These are phyloP conservation scores for Bimastos eiseni DNA, from an alignment of 2,888 invertebrate genomes.

Conservation along the genomic window DNA sequence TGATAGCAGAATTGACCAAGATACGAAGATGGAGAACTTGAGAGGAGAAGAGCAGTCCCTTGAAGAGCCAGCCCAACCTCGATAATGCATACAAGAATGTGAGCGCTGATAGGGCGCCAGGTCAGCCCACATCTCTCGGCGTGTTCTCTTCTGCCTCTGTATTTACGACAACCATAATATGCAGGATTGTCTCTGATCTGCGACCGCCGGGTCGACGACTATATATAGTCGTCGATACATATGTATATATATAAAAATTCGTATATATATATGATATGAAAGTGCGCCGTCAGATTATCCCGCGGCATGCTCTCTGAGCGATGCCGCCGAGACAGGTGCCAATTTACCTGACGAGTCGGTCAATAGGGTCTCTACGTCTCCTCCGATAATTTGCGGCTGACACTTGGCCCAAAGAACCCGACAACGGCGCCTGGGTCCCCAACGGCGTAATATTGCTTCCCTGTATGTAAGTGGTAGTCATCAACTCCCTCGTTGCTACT, in stretches of 20 bases:
- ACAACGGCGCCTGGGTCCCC: no score
- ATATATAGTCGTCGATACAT: no score
- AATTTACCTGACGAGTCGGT: slow-evolving; percentile 13
- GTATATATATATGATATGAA: neutral
- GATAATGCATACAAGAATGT: no score
- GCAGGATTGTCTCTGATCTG: neutral
- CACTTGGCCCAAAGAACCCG: neutral
- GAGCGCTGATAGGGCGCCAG: no score
- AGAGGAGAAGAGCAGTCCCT: no score
- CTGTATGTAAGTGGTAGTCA: no score
- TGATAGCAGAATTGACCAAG: no score
- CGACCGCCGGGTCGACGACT: neutral
- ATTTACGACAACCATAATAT: neutral
- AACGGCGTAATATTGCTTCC: no score
- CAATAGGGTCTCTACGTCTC: neutral
- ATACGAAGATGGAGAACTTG: no score
- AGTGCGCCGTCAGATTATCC: neutral
- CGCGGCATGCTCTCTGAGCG: neutral
- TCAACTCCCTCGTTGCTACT: no score
- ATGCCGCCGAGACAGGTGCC: neutral
- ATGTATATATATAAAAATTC: no score
- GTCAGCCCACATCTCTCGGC: neutral
- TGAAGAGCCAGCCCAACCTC: no score
- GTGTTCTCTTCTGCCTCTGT: neutral
- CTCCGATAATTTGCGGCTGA: neutral